Conservation (phyloP, 2,113 vertebrate genomes). For the Taurulus bubalis region DNA sequence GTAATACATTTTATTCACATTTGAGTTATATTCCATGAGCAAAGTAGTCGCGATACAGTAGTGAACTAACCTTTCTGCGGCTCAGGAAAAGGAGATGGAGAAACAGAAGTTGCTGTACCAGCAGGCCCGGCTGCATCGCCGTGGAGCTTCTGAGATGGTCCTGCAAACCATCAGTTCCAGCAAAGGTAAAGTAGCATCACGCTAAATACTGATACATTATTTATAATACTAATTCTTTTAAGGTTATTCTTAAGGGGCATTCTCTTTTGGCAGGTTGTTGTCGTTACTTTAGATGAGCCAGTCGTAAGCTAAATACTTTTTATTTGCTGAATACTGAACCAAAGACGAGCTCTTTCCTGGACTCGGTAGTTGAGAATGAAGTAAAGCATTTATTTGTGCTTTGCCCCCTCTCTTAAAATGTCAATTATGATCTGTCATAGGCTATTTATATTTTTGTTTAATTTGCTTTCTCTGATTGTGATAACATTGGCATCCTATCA, state of each 20-base stretch:
- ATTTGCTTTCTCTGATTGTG: slow-evolving; percentile 7
- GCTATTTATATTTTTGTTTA: not conserved
- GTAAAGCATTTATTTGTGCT: not conserved
- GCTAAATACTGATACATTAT: not conserved
- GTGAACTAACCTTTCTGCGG: not conserved
- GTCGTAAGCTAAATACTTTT: not conserved
- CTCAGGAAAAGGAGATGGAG: slow-evolving; percentile 96
- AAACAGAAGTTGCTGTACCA: slow-evolving; percentile 96
- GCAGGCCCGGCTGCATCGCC: slow-evolving; percentile 92
- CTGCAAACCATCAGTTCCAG: slow-evolving; percentile 93
- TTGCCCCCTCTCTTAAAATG: too few species aligned
- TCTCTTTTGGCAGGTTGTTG: not conserved
- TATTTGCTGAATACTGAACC: not conserved
- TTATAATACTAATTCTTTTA: not conserved
- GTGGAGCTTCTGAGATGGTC: slow-evolving; percentile 94
- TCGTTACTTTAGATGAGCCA: slow-evolving; percentile 4
- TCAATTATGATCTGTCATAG: not conserved
- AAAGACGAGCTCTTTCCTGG: not conserved
- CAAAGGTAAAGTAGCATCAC: slow-evolving; percentile 84
- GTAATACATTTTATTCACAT: not conserved
- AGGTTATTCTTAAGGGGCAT: not conserved
- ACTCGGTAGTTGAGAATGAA: not conserved
- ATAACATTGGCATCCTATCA: slow-evolving; percentile 25
- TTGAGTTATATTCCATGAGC: not conserved
- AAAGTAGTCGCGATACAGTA: not conserved